These are phyloP conservation scores for Drosophila multiciliata DNA, from an alignment of 2,888 invertebrate genomes.

Conservation along the genomic window DNA sequence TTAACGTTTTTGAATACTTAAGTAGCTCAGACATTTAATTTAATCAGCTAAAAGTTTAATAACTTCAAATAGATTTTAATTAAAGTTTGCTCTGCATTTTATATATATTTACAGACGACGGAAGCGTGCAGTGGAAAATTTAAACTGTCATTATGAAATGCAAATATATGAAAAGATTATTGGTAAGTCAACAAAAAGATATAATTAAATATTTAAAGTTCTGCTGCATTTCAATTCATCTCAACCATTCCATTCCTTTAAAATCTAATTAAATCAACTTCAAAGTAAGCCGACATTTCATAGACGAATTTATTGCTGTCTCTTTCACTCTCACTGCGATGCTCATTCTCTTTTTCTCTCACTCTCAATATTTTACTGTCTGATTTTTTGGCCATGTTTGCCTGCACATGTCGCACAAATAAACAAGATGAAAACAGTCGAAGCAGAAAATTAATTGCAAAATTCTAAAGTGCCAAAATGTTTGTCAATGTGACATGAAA, in stretches of 20 bases:
- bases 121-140: constrained; percentile 32
- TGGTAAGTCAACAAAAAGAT: constrained; percentile 55
- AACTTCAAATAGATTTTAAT: constrained; percentile 52
- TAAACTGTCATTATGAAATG: constrained; percentile 21
- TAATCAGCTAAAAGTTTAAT: constrained; percentile 14
- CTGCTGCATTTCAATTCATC: constrained; percentile 20
- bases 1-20: constrained; percentile 16
- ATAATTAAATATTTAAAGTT: constrained; percentile 32
- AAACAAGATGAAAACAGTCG: constrained; percentile 37
- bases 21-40: constrained; percentile 27
- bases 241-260: constrained; percentile 10
- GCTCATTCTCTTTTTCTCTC: background rate
- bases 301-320: background rate
- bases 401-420: constrained; percentile 47
- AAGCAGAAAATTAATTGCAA: constrained; percentile 61
- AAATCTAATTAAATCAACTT: constrained; percentile 66
- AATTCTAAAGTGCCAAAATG: constrained; percentile 26
- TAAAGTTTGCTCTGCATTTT: constrained; percentile 25
- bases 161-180: constrained; percentile 2
- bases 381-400: constrained; percentile 34
- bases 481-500: constrained; percentile 30
- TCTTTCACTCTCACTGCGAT: background rate
- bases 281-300: constrained; percentile 40
- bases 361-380: constrained; percentile 1
- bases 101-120: constrained; percentile 61